These are phyloP conservation scores for Merops nubicus DNA, from an alignment of 2,113 vertebrate species.

Conservation along the genomic window DNA sequence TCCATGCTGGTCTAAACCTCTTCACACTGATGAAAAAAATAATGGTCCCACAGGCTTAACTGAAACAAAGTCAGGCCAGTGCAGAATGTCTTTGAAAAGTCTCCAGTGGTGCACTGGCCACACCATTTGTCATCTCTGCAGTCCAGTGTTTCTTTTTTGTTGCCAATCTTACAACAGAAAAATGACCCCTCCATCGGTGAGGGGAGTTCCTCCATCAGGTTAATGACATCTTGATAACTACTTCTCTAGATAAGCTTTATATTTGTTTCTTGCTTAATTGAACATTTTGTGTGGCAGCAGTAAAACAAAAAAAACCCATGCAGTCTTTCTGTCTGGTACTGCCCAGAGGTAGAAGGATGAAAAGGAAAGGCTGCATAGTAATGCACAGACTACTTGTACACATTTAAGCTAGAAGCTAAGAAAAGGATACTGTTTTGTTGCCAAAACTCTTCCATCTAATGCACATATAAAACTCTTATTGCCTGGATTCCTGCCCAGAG, in stretches of 20 bases:
- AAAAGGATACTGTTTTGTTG: constrained; percentile 28
- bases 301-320: not conserved
- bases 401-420: constrained; percentile 38
- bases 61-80: not conserved
- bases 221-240: not conserved
- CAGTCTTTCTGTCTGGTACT: not conserved
- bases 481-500: constrained; percentile 48
- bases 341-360: not conserved
- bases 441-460: constrained; percentile 46
- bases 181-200: not conserved
- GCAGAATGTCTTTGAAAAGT: not conserved
- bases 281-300: not conserved
- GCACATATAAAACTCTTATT: constrained; percentile 1
- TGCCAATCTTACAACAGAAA: not conserved
- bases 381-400: not conserved
- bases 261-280: not conserved
- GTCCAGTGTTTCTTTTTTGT: not conserved
- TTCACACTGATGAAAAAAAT: not conserved
- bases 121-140: not conserved
- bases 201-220: not conserved
- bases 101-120: not conserved
- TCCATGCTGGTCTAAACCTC: not conserved
- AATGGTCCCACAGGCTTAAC: not conserved
- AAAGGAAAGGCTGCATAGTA: not conserved
- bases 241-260: not conserved